Base-by-base conservation (phyloP, 30 jellyfish, hydroid and myxozoan genomes). In the Turritopsis dohrnii region DNA sequence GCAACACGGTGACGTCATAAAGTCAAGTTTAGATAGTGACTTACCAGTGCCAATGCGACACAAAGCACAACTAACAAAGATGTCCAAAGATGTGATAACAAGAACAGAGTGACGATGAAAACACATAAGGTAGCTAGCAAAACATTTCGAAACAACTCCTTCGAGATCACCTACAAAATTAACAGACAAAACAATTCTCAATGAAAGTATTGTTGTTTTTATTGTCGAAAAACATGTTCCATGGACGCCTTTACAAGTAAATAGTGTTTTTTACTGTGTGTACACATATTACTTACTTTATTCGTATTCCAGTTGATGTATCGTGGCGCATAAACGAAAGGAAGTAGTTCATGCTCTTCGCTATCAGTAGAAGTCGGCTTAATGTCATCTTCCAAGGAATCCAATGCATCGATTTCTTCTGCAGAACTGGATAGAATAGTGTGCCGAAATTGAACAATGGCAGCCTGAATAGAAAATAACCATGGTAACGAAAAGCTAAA, bases 31-130 rank as follows among this genome's bases (percentile, higher is more conserved):
- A n/a, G n/a, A n/a, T n/a, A n/a, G n/a, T n/a, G n/a, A n/a, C 86
- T 79, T 53, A 79, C 86, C 69, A 81, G 69, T 21, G 88, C 26
- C 41, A 81, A 81, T 5, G 84, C 88, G 21, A 81, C 88, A 54
- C 88, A 81, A 20, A 53, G 24, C 27, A 81, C 84, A 8, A 81
- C 88, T 20, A 81, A 8, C 60, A 81, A 24, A 8, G 88, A 24
- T 13, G 88, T 84, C 69, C 65, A 27, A 8, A 81, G 66, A 54
- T 81, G 65, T 22, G 88, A 60, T 24, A 81, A 27, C 13, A 81
- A 54, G 53, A 81, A 60, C 84, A 81, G 28, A 8, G 88, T 81
- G 0, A 66, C 84, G 16, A 81, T n/a, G 65, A 81, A 81, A 7
- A 81, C 88, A 81, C 88, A 81, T 20, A 65, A 24, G 21, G 69